A percentile compares a stretch with the other conserved stretches of the same genome.
phyloP scores from a whole-genome alignment of 2,113 vertebrate genomes.

The Ascaphus truei region DNA sequence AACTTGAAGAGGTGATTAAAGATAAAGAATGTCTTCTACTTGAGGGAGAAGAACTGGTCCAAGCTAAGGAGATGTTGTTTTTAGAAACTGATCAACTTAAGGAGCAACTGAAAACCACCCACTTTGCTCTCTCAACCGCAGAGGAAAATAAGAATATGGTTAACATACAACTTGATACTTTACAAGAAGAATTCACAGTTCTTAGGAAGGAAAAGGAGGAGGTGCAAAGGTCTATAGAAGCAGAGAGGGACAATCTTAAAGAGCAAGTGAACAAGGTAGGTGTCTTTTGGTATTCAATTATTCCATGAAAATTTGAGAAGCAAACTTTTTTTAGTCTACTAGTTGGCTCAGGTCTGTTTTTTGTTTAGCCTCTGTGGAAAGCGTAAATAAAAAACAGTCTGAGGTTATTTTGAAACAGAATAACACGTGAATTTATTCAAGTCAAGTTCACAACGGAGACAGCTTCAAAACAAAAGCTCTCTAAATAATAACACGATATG shows the following conservation, averaged over 20 bases:
- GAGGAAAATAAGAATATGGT: slow-evolving; percentile 41
- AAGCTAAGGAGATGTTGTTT: slow-evolving; percentile 40
- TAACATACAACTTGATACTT: slow-evolving; percentile 42
- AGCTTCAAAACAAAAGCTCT: no score
- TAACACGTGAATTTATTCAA: no score
- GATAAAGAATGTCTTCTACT: slow-evolving; percentile 46
- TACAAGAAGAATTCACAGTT: slow-evolving; percentile 44
- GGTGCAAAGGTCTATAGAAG: slow-evolving; percentile 45
- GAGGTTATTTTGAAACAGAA: no score
- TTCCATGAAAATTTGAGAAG: no score
- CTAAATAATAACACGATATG: no score
- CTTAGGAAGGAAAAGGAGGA: slow-evolving; percentile 49
- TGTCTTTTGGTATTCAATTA: not conserved
- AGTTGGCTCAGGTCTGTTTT: no score
- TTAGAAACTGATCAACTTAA: slow-evolving; percentile 50
- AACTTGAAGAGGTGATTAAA: slow-evolving; percentile 49
- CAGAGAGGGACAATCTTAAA: slow-evolving; percentile 55
- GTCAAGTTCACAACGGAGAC: no score
- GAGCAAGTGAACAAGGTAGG: slow-evolving; percentile 39
- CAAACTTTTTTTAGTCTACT: no score
- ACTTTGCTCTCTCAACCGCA: slow-evolving; percentile 18
- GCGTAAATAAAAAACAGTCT: no score
- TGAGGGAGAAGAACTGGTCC: slow-evolving; percentile 46
- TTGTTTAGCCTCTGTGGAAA: no score
- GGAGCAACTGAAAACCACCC: slow-evolving; percentile 36